These are phyloP conservation scores for Zelostemma sp. DNA, from an alignment of 1,140 invertebrate species.

Conservation along the genomic window DNA sequence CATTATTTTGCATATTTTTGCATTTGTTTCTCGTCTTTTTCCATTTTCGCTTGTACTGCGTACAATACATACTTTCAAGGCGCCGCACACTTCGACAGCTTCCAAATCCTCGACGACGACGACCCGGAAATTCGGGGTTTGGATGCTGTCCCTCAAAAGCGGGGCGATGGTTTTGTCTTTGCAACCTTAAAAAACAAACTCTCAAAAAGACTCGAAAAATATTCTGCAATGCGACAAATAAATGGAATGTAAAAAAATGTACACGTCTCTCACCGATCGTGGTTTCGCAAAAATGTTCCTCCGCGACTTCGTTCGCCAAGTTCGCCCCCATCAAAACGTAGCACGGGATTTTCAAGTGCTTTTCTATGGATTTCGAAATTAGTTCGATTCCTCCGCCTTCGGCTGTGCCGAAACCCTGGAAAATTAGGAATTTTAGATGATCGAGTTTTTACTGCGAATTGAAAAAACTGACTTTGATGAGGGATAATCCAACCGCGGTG, in stretches of 20 bases:
- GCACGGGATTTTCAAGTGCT: conserved; percentile 78
- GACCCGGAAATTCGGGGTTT: conserved; percentile 85
- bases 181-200: conserved; percentile 62
- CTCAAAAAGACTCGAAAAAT: background rate
- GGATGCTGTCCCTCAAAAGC: conserved; percentile 79
- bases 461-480: conserved; percentile 78
- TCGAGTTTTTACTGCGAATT: no score
- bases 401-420: conserved; percentile 77
- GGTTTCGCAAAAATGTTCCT: conserved; percentile 88
- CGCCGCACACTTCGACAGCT: conserved; percentile 88
- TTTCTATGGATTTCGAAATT: conserved; percentile 81
- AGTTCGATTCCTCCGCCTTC: conserved; percentile 78
- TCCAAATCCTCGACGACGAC: conserved; percentile 82
- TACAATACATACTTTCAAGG: conserved; percentile 76
- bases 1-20: no score
- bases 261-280: conserved; percentile 82
- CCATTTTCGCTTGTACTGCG: conserved; percentile 4
- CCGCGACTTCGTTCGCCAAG: conserved; percentile 82
- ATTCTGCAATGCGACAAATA: no score
- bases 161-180: conserved; percentile 72
- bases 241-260: no score
- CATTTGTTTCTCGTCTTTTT: no score
- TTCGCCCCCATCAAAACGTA: conserved; percentile 90
- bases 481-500: conserved; percentile 79
- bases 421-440: no score